Evolutionary conservation across 2,888 invertebrate species (phyloP).

Genomic region (Metacarcinus magister): DNA sequence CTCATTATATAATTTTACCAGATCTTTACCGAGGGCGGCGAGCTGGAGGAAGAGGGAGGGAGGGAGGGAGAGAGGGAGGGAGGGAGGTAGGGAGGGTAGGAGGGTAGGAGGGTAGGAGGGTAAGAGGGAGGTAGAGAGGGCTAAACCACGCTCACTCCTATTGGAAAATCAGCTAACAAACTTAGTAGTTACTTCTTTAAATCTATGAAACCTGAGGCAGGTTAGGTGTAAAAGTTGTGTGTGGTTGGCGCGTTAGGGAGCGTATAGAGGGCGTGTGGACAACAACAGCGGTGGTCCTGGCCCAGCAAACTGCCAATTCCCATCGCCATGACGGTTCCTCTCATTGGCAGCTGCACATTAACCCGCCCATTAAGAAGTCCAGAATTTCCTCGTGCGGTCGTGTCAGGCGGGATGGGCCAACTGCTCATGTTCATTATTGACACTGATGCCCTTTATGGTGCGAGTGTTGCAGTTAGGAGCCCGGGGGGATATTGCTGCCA

Average conservation of each 20-base stretch:
- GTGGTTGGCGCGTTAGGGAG: slow-evolving; percentile 72
- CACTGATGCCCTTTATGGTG: slow-evolving; percentile 79
- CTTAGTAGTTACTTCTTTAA: slow-evolving; percentile 76
- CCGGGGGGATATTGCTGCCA: slow-evolving; percentile 65
- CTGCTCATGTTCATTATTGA: slow-evolving; percentile 79
- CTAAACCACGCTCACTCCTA: slow-evolving; percentile 53
- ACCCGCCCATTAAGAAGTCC: slow-evolving; percentile 78
- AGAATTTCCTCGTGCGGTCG: slow-evolving; percentile 78
- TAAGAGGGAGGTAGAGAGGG: background rate
- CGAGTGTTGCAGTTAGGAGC: slow-evolving; percentile 75
- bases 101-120: slow-evolving; percentile 30
- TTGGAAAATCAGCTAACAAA: slow-evolving; percentile 76
- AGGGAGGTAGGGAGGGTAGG: slow-evolving; percentile 31
- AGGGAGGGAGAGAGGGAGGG: slow-evolving; percentile 33
- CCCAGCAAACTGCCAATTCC: slow-evolving; percentile 76
- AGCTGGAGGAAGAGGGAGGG: background rate
- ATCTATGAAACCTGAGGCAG: slow-evolving; percentile 76
- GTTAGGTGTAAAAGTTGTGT: slow-evolving; percentile 78
- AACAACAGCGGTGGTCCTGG: slow-evolving; percentile 73
- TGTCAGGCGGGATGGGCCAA: slow-evolving; percentile 77
- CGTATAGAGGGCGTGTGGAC: slow-evolving; percentile 76
- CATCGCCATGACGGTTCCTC: slow-evolving; percentile 78
- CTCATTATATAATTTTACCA: slow-evolving; percentile 71
- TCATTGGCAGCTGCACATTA: slow-evolving; percentile 78
- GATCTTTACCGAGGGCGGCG: slow-evolving; percentile 57